Base-by-base conservation (phyloP, 2,888 invertebrate species). In the Eugnorisma glareosa region DNA sequence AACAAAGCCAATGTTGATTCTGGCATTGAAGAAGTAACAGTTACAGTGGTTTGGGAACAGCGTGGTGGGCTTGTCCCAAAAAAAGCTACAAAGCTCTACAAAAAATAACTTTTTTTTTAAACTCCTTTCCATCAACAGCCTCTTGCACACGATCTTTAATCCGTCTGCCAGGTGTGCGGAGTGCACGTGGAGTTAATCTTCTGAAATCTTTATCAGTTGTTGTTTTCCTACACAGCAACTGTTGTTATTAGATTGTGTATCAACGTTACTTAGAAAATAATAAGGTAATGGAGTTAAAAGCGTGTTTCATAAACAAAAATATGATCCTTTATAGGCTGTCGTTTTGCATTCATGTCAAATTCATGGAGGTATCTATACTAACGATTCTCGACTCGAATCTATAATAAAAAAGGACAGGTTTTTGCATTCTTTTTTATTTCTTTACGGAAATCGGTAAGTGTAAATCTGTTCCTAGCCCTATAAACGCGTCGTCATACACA, bases 241-340 rank as follows among this genome's bases (percentile, higher is more conserved):
- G 74, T 18, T 40, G 40, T 28, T 61, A 31, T 45, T 28, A 35
- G 31, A 73, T 73, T 57, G 35, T 74, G 5, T 59, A 18, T 45
- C 43, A 10, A 73, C 10, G 57, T 24, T 28, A 35, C 21, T 57
- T 7, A 37, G 18, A n/a, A n/a, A 18, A 10, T 43, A 15, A 10
- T 21, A 48, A 18, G 18, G 18, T 24, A 40, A 51, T 18, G 37
- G 37, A 37, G 24, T 21, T 37, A 51, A 48, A 48, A 28, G 28
- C 28, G 11, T 51, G 18, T 37, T 24, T 51, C 24, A 10, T 15
- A 31, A 45, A 73, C 15, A 6, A 37, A 7, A 51, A 73, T 7
- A 68, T 37, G 24, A 31, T 28, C 24, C 8, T 2, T n/a, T n/a
- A n/a, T n/a, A n/a, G n/a, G n/a, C n/a, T n/a, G n/a, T n/a, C n/a